phyloP scores from a whole-genome alignment of 2,113 vertebrate genomes.

The Chaetops frenatus region DNA sequence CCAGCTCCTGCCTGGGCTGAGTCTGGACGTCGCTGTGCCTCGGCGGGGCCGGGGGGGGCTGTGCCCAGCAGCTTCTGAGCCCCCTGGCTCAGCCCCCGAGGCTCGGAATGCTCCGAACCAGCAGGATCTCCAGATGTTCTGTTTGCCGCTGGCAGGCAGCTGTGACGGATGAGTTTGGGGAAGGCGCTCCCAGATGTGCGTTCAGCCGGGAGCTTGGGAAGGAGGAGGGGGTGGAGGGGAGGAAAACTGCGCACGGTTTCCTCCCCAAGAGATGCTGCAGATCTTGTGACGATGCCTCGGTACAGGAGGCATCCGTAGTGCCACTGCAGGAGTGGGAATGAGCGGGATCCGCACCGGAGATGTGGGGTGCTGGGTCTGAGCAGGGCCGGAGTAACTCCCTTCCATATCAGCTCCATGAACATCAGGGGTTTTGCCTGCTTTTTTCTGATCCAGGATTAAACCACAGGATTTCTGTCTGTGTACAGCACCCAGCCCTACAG shows the following conservation, averaged over 20 bases:
- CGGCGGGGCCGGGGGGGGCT: rapidly evolving
- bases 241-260: not conserved
- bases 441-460: not conserved
- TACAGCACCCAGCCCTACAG: not conserved
- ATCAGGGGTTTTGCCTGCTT: not conserved
- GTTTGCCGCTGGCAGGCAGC: not conserved
- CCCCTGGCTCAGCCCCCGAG: not conserved
- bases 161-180: not conserved
- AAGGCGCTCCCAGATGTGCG: not conserved
- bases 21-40: not conserved
- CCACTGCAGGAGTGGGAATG: not conserved
- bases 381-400: not conserved
- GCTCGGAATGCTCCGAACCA: rapidly evolving
- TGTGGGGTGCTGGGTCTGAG: not conserved
- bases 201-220: not conserved
- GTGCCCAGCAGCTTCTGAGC: not conserved
- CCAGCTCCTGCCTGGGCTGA: not conserved
- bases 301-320: not conserved
- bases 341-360: not conserved
- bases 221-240: not conserved
- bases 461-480: not conserved
- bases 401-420: rapidly evolving
- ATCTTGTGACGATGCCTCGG: not conserved
- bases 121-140: not conserved
- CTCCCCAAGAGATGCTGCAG: not conserved